phyloP scores from a whole-genome alignment of 2,797 vertebrate genomes.

The Telmatherina bonti region DNA sequence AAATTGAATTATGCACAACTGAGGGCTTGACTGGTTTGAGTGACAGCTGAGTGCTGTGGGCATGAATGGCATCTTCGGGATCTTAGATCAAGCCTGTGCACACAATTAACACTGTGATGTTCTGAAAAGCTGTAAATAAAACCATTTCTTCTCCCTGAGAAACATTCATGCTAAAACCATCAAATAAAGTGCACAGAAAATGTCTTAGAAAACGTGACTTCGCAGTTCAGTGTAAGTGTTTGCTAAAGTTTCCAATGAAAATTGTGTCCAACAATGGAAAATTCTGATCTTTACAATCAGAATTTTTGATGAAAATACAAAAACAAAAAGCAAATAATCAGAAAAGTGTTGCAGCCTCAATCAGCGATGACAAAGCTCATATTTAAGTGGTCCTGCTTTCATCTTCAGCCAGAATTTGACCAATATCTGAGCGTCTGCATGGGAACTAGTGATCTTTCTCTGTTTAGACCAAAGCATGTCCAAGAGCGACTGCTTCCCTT shows the following conservation, averaged over 20 bases:
- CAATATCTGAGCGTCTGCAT: conserved; percentile 22
- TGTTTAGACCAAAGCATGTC: conserved; percentile 28
- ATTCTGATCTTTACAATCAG: neutral
- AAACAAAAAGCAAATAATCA: neutral
- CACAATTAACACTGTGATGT: neutral
- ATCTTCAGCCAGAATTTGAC: conserved; percentile 45
- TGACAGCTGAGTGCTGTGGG: neutral
- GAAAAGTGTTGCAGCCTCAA: neutral
- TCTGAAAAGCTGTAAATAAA: neutral
- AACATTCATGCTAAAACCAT: neutral
- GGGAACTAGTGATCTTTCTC: conserved; percentile 26
- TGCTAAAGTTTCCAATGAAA: neutral
- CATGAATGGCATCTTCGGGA: neutral
- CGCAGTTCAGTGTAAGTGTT: neutral
- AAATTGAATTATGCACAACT: neutral
- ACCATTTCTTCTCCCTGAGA: neutral
- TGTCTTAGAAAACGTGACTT: neutral
- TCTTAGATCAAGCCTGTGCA: neutral
- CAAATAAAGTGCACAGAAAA: neutral
- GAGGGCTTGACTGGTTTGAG: conserved; percentile 1
- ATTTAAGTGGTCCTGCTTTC: conserved; percentile 52
- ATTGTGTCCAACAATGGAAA: neutral
- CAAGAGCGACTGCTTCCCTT: conserved; percentile 23
- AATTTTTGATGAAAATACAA: neutral
- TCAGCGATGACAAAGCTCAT: conserved; percentile 4